phyloP scores from a whole-genome alignment of 2,113 vertebrate genomes.

The Protobothrops flavoviridis region DNA sequence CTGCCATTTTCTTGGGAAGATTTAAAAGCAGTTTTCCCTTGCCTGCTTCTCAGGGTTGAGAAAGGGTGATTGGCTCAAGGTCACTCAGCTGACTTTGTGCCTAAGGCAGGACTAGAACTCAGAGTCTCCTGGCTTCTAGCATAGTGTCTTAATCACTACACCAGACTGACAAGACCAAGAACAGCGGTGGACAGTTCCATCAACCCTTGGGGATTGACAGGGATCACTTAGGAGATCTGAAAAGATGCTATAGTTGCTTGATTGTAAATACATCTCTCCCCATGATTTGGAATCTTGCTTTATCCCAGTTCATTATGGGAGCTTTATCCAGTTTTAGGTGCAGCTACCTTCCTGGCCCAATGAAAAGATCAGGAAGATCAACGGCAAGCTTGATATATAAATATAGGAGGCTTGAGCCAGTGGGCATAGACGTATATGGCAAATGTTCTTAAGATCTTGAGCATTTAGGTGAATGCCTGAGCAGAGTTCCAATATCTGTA shows the following conservation, averaged over 20 bases:
- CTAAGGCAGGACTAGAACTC: not conserved
- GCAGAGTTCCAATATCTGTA: not conserved
- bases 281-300: not conserved
- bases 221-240: not conserved
- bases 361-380: not conserved
- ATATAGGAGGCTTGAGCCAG: not conserved
- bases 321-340: not conserved
- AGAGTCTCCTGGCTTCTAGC: not conserved
- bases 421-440: not conserved
- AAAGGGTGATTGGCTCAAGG: not conserved
- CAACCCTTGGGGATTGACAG: not conserved
- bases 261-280: not conserved
- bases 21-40: not conserved
- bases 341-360: not conserved
- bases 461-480: not conserved
- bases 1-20: not conserved
- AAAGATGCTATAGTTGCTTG: not conserved
- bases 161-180: not conserved
- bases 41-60: not conserved
- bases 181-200: not conserved
- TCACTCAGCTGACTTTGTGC: not conserved
- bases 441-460: not conserved
- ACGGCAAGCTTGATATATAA: not conserved
- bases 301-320: not conserved
- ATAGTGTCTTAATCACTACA: not conserved